Conservation (phyloP, 2,113 vertebrate species). For the Phylloscopus trochiloides region DNA sequence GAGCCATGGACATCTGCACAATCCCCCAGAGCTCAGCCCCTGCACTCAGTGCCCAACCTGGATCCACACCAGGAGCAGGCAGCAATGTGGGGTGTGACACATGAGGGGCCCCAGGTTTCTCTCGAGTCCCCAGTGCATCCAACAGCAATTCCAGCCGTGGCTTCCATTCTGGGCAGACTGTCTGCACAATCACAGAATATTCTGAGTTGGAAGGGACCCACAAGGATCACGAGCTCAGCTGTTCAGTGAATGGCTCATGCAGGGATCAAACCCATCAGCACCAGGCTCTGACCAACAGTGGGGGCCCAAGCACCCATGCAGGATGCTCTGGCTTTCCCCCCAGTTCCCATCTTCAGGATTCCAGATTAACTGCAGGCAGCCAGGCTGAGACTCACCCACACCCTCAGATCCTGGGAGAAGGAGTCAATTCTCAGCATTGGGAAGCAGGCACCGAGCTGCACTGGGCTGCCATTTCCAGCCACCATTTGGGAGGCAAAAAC, state of each 20-base stretch:
- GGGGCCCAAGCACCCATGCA: accelerated
- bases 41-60: accelerated
- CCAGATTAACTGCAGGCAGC: not conserved
- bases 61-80: accelerated
- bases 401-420: not conserved
- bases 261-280: not conserved
- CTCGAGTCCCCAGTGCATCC: not conserved
- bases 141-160: not conserved
- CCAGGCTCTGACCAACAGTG: not conserved
- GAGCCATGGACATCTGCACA: accelerated
- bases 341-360: not conserved
- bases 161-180: not conserved
- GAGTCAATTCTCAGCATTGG: accelerated
- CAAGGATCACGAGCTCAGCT: not conserved
- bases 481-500: not conserved
- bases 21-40: not conserved
- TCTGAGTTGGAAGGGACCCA: not conserved
- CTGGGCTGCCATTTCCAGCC: not conserved
- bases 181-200: not conserved
- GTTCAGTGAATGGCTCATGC: too few species aligned
- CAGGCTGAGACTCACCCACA: not conserved
- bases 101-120: not conserved
- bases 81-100: not conserved
- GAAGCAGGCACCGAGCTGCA: accelerated
- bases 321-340: not conserved